Evolutionary conservation across 2,888 invertebrate genomes (phyloP), one percentile per base, ranked within the genome.

Genomic region (Orthonevra nobilis): DNA sequence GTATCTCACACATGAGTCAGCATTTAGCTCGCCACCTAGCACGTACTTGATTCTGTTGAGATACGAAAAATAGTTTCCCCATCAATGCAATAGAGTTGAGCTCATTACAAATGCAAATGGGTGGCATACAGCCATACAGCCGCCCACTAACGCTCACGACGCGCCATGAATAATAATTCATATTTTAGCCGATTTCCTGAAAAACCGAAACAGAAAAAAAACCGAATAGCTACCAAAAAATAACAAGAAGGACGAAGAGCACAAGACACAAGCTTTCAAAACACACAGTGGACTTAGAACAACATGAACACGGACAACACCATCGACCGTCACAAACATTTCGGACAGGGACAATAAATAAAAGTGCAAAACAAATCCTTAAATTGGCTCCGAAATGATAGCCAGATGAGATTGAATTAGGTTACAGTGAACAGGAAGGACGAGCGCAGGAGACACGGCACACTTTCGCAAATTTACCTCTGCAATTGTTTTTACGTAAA

Each of bases 131-230:
- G n/a, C n/a, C n/a, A n/a, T n/a, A n/a, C n/a, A n/a, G n/a, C 40
- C 28, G 30, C 28, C 28, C 44, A 50, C 28, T 30, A 14, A 30
- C 40, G 26, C 38, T 10, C 15, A 54, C 52, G 52, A 46, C 63
- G 20, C 56, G 10, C 30, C 26, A 70, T 70, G 70, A 77, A 77
- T 77, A 77, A 77, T 77, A 36, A 70, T 77, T 77, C 50, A 77
- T 77, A 70, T 69, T 58, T 38, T 23, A 58, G 58, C 32, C 30
- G 28, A 50, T 42, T 44, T 26, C 30, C 42, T 14, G 34, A 10
- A 70, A 77, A 77, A 77, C 69, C 56, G 63, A 48, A 40, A 61
- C 40, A 69, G 54, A 61, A 58, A 42, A 58, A 61, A 52, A 42
- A 75, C 50, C 26, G 69, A 75, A 75, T 70, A 56, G 56, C 69